Evolutionary conservation across 1,140 invertebrate species (phyloP).

Genomic region (Rhopalosiphum padi): DNA sequence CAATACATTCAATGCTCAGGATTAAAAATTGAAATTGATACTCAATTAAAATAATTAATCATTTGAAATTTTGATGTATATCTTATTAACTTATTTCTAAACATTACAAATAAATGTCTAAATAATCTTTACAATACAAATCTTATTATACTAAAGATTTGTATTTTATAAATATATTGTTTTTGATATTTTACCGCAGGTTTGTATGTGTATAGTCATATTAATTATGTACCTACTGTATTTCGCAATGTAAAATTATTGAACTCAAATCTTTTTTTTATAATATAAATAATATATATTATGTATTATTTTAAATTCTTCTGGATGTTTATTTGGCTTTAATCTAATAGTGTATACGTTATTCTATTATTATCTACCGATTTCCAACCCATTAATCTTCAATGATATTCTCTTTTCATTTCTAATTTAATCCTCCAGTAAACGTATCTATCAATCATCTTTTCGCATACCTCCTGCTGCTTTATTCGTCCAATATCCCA

Average conservation of each 20-base stretch:
- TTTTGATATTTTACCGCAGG: neutral
- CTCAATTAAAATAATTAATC: too few species aligned
- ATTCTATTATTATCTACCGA: conserved; percentile 35
- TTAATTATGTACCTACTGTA: neutral
- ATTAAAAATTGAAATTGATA: neutral
- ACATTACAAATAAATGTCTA: too few species aligned
- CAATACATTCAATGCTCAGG: neutral
- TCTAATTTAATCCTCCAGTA: conserved; percentile 43
- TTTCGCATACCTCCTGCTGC: neutral
- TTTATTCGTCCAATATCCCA: neutral
- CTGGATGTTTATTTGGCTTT: neutral
- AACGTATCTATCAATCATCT: conserved; percentile 43
- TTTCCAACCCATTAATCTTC: conserved; percentile 40
- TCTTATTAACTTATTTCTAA: too few species aligned
- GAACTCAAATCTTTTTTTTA: neutral
- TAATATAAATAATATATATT: neutral
- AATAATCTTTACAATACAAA: neutral
- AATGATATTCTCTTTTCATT: conserved; percentile 23
- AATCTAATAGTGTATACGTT: neutral
- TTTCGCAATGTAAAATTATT: neutral
- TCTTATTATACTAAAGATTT: neutral
- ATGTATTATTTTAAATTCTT: neutral
- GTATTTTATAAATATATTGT: neutral
- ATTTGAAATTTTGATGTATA: too few species aligned
- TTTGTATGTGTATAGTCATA: neutral